Base-by-base conservation (phyloP, 92 coral and sea anemone species). In the Porites evermanni region DNA sequence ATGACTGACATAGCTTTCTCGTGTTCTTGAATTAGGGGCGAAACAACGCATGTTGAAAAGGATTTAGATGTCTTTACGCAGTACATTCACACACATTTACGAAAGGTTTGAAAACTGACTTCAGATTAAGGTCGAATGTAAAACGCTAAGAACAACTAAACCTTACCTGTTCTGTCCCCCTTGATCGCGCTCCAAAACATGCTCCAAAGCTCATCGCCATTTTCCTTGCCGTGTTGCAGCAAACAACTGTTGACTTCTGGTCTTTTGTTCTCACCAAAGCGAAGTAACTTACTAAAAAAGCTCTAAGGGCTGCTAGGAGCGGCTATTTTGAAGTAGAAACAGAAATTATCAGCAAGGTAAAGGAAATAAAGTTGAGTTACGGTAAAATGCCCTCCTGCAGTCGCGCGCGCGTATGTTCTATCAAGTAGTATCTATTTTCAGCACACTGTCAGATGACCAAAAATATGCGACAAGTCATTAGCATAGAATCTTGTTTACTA, bases 161-260 rank as follows among this genome's bases (percentile, higher is more conserved):
- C 7, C 53, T 82, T 83, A 83, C 87, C 80, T 64, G 76, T 44
- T 83, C 72, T 2, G 87, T 63, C 24, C 63, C 87, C 16, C 87
- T 76, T 23, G 87, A 83, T 52, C 87, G 67, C 24, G 87, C 72
- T 23, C 87, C 87, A 72, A 83, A 83, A 72, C 87, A 83, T 63
- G 87, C 79, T 47, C 87, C 87, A 74, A 83, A 83, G 64, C 79
- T 83, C 87, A 83, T 83, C 50, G 87, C 87, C 87, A 83, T 83
- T 52, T 11, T 56, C 61, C 61, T 56, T 56, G 61, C 14, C 61
- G 61, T 10, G 61, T 14, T 0, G 61, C 61, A 56, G n/a, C 53
- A 70, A 13, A 32, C 16, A n/a, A 17, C 56, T 18, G 17, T 38
- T 10, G 61, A 56, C 14, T 53, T 21, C 63, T 47, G 78, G 12